Conservation (phyloP, 2,888 invertebrate genomes). For the Leucophora obtusa region DNA sequence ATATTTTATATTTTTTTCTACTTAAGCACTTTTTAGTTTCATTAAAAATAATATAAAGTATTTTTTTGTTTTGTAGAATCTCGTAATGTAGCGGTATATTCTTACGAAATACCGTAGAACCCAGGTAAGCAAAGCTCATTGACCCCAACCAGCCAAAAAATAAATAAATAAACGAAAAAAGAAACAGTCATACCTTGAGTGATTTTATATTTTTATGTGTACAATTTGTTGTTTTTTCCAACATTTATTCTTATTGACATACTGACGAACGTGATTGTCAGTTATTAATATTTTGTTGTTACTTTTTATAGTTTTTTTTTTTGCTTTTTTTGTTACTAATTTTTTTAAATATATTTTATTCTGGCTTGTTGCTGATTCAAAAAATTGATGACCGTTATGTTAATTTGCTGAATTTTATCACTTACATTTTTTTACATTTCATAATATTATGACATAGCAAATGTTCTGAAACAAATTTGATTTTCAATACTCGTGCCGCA, state of each 20-base stretch:
- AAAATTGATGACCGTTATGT: conserved; percentile 41
- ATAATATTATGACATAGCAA: conserved; percentile 19
- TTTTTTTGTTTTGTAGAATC: conserved; percentile 48
- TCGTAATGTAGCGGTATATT: conserved; percentile 59
- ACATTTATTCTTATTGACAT: conserved; percentile 57
- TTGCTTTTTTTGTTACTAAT: not conserved
- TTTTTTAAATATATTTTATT: not conserved
- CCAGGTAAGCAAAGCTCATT: conserved; percentile 62
- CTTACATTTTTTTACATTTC: conserved; percentile 29
- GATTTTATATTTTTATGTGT: conserved; percentile 19
- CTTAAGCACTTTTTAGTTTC: conserved; percentile 60
- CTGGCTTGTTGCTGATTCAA: conserved; percentile 46
- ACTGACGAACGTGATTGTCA: conserved; percentile 57
- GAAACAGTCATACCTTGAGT: conserved; percentile 57
- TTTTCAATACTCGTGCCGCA: not conserved
- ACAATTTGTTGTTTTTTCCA: conserved; percentile 14
- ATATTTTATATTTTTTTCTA: conserved; percentile 48
- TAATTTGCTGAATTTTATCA: conserved; percentile 39
- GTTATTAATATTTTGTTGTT: conserved; percentile 24
- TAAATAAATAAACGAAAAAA: conserved; percentile 6
- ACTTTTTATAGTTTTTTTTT: conserved; percentile 20
- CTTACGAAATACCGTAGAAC: conserved; percentile 62
- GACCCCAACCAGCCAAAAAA: conserved; percentile 61
- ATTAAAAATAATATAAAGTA: conserved; percentile 52
- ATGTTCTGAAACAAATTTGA: not conserved